These are phyloP conservation scores for Serranus cabrilla DNA, from an alignment of 2,797 vertebrate genomes.

Conservation along the genomic window DNA sequence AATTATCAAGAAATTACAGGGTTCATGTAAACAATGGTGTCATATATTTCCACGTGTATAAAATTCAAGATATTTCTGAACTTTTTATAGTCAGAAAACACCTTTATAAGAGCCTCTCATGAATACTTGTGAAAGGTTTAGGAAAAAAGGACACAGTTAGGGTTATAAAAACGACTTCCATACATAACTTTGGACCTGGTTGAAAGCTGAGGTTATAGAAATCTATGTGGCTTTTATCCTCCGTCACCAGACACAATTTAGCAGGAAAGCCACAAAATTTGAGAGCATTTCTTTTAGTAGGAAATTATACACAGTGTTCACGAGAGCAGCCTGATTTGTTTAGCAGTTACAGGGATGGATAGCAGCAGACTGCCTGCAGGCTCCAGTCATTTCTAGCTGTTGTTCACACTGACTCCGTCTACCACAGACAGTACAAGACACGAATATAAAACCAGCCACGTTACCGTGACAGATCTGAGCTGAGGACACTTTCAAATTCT, in stretches of 20 bases:
- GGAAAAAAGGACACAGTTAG: too few species aligned
- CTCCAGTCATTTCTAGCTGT: constrained; percentile 56
- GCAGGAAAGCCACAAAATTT: too few species aligned
- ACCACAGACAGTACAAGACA: constrained; percentile 27
- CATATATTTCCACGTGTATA: background rate
- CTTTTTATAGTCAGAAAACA: constrained; percentile 9
- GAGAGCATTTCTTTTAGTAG: too few species aligned
- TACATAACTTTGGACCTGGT: too few species aligned
- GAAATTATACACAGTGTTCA: too few species aligned
- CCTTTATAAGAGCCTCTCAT: background rate
- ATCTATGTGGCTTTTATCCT: too few species aligned
- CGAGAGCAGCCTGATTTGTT: too few species aligned
- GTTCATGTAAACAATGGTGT: background rate
- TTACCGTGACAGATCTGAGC: constrained; percentile 10
- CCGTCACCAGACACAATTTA: too few species aligned
- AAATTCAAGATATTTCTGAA: background rate
- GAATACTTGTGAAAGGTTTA: too few species aligned
- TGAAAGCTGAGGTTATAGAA: too few species aligned
- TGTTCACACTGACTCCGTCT: constrained; percentile 27
- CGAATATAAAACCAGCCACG: constrained; percentile 18
- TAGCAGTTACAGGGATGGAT: constrained; percentile 35
- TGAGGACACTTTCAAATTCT: constrained; percentile 20
- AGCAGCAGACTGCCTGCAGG: constrained; percentile 39
- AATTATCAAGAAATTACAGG: constrained; percentile 1
- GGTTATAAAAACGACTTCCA: too few species aligned